Conservation (phyloP, 1,140 invertebrate genomes). For the Teleogryllus occipitalis region DNA sequence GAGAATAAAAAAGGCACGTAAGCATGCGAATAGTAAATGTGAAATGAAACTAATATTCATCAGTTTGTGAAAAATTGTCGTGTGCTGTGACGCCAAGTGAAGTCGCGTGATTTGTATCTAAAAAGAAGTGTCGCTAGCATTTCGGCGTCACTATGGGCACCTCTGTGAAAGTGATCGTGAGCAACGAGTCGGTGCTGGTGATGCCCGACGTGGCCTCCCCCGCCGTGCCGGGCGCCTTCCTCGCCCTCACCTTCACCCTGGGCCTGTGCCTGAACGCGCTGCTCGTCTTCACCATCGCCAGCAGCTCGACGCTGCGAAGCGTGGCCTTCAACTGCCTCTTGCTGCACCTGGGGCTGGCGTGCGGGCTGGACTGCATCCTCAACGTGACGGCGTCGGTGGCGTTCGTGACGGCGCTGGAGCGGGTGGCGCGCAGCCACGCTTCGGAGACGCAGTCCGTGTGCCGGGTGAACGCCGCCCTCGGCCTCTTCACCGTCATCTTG, state of each 20-base stretch:
- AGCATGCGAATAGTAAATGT: too few species aligned
- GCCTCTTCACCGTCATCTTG: slow-evolving; percentile 8
- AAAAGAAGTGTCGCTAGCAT: not conserved
- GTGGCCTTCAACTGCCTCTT: slow-evolving; percentile 10
- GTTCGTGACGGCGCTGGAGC: not conserved
- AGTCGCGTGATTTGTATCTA: not conserved
- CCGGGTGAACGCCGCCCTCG: slow-evolving; percentile 15
- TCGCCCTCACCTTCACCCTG: slow-evolving; percentile 12
- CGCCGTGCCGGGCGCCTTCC: not conserved
- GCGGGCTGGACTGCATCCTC: slow-evolving; percentile 14
- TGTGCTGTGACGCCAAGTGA: too few species aligned
- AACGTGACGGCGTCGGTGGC: slow-evolving; percentile 12
- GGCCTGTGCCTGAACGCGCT: slow-evolving; percentile 13
- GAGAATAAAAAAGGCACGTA: too few species aligned
- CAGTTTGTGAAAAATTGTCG: too few species aligned
- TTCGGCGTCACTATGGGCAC: not conserved
- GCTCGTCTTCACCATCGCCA: not conserved
- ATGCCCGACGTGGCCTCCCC: not conserved
- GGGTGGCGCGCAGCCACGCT: not conserved
- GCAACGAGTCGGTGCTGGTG: slow-evolving; percentile 7
- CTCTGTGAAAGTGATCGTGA: not conserved
- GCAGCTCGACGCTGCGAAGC: not conserved
- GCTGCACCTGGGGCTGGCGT: slow-evolving; percentile 8
- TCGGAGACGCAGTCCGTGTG: not conserved
- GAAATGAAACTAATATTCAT: too few species aligned